phyloP scores from a whole-genome alignment of 2,113 vertebrate species.

The cat (Felis catus) region DNA sequence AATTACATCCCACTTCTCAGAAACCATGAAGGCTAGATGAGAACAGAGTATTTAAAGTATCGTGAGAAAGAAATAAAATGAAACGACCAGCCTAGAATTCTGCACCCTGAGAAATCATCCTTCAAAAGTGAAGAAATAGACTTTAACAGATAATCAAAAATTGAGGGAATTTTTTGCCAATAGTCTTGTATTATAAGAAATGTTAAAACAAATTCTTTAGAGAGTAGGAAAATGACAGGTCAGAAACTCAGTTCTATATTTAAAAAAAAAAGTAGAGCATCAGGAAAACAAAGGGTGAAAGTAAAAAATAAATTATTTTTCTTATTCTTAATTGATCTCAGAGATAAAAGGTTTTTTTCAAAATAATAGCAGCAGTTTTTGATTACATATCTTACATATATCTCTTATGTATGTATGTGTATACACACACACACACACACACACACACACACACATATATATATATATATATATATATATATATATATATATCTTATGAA shows the following conservation, averaged over 20 bases:
- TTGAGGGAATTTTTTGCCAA: not conserved
- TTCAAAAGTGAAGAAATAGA: not conserved
- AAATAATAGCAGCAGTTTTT: not conserved
- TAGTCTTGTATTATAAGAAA: not conserved
- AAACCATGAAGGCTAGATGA: not conserved
- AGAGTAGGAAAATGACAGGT: not conserved
- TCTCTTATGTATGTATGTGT: not conserved
- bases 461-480: no score
- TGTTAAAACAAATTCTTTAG: not conserved
- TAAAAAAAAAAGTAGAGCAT: not conserved
- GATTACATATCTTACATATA: not conserved
- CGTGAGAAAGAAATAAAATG: not conserved
- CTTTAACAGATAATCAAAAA: not conserved
- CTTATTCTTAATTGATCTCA: not conserved
- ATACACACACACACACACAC: no score
- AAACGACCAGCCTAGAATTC: not conserved
- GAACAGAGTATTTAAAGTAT: not conserved
- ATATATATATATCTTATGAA: not conserved
- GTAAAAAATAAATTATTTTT: not conserved
- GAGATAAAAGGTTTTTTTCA: not conserved
- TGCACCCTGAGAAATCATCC: not conserved
- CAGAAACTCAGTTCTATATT: not conserved
- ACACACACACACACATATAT: no score
- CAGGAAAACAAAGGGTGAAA: not conserved
- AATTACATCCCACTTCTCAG: not conserved